Conservation (phyloP, 2,888 invertebrate genomes). For the Dendrolimus pini region DNA sequence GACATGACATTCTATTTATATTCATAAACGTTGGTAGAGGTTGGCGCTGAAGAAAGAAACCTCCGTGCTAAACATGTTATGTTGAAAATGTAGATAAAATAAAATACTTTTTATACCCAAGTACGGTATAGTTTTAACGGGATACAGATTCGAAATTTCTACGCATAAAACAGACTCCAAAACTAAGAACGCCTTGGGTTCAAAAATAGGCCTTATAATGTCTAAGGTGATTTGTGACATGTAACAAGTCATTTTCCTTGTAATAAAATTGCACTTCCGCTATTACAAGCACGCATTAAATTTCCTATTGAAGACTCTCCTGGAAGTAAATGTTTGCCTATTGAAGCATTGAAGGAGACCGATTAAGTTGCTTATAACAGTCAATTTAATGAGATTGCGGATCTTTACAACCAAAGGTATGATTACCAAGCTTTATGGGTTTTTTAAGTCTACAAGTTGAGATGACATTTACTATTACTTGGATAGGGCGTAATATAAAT, state of each 20-base stretch:
- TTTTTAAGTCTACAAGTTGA: neutral
- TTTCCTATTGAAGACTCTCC: neutral
- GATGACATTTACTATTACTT: neutral
- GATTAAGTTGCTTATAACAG: neutral
- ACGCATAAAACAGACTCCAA: too few relatives aligned
- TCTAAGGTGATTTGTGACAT: neutral
- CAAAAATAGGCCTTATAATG: neutral
- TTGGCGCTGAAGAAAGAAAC: too few relatives aligned
- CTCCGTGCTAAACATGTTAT: too few relatives aligned
- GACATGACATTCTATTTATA: too few relatives aligned
- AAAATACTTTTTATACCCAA: too few relatives aligned
- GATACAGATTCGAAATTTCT: too few relatives aligned
- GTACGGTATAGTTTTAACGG: too few relatives aligned
- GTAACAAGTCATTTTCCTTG: neutral
- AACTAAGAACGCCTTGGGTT: too few relatives aligned
- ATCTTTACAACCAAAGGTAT: neutral
- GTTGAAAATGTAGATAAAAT: too few relatives aligned
- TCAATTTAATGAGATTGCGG: neutral
- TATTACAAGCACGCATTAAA: neutral
- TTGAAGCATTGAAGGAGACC: neutral
- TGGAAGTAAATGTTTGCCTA: neutral
- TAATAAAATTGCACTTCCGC: neutral
- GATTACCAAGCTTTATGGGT: neutral
- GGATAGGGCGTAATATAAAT: neutral
- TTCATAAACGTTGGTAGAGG: too few relatives aligned